Evolutionary conservation across 2,888 invertebrate species (phyloP), one percentile per base, ranked within the genome.

Genomic region (Troides helena): DNA sequence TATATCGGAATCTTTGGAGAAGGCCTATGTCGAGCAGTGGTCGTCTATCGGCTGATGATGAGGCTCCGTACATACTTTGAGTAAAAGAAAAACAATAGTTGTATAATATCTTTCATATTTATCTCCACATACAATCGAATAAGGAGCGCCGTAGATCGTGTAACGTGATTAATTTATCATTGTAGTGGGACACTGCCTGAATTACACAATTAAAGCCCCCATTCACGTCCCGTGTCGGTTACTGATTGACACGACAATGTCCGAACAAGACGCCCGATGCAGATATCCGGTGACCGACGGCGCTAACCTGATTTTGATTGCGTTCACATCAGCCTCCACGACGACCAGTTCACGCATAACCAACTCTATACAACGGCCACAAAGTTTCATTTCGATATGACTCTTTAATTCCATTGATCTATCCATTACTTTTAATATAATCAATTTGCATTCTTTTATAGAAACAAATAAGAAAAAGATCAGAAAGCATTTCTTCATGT

Each of bases 221-320:
- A 72, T 74, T 71, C 72, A 71, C 64, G 63, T 25, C 30, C 70
- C 65, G 65, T 72, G 63, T 70, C 62, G 71, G 67, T 68, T 64
- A 68, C 67, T 74, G 74, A 75, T 69, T 73, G 75, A 75, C 72
- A 71, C 69, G 69, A 72, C 75, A 72, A 76, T 74, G 70, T 72
- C 67, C 36, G 58, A 62, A 70, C 72, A 71, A 72, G 71, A 70
- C 66, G 68, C 59, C 58, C 62, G 63, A 62, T 70, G 70, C 65
- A 62, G 67, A 62, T 64, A 70, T 69, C 69, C 8, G 7, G 57
- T 65, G 65, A 50, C 69, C 65, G 65, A 57, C 67, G 39, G 60
- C 65, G 18, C 57, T 69, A 69, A 65, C 61, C 65, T 65, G 69
- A 65, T 56, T 68, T 60, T 64, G 59, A 68, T 68, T 64, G 53